phyloP scores from a whole-genome alignment of 1,140 invertebrate genomes.

The Drosophila setifemur region DNA sequence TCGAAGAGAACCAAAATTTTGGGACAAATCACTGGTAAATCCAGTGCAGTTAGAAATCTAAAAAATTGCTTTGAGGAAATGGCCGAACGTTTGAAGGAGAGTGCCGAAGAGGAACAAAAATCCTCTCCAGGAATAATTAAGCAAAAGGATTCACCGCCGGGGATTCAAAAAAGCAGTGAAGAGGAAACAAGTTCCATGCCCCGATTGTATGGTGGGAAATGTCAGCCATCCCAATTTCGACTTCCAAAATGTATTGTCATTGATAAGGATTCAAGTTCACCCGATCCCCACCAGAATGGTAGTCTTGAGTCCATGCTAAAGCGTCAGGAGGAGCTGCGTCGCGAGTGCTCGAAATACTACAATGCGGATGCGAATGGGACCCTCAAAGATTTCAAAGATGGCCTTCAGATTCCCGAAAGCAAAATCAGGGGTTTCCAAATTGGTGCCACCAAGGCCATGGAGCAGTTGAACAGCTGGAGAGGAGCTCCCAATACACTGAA shows the following conservation, averaged over 20 bases:
- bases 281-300: too few relatives aligned
- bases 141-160: neutral
- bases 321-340: neutral
- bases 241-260: too few relatives aligned
- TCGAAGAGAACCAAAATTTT: neutral
- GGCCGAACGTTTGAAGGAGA: neutral
- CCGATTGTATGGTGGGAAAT: neutral
- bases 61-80: slow-evolving; percentile 23
- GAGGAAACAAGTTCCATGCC: neutral
- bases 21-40: neutral
- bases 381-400: neutral
- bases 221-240: neutral
- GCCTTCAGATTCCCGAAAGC: neutral
- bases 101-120: neutral
- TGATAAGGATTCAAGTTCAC: too few relatives aligned
- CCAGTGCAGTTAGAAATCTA: neutral
- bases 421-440: neutral
- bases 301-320: too few relatives aligned
- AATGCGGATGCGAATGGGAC: slow-evolving; percentile 22
- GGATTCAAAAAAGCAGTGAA: neutral
- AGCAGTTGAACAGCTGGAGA: slow-evolving; percentile 17
- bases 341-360: slow-evolving; percentile 23
- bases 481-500: slow-evolving; percentile 12
- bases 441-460: slow-evolving; percentile 7
- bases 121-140: neutral